These are phyloP conservation scores for Netelia virgata DNA, from an alignment of 2,888 invertebrate species.

Conservation along the genomic window DNA sequence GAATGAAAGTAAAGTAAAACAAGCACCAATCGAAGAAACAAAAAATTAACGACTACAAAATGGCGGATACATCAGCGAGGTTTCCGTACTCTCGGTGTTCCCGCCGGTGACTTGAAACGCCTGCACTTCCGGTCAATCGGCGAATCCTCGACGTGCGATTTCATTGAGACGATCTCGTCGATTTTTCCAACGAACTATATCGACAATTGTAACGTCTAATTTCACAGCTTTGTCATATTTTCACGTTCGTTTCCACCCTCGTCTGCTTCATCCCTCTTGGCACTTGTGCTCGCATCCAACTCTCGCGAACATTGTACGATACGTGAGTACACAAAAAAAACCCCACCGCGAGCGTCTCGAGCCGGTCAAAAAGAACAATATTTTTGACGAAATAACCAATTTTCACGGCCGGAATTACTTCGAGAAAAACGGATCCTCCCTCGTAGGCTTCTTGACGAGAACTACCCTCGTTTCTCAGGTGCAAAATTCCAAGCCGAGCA, in stretches of 20 bases:
- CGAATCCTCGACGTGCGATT: neutral
- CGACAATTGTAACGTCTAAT: neutral
- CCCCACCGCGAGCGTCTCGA: no score
- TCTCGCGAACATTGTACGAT: slow-evolving; percentile 51
- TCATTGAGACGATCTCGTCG: neutral
- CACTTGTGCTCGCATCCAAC: slow-evolving; percentile 68
- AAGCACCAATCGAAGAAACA: neutral
- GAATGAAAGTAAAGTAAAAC: neutral
- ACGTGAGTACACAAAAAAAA: neutral
- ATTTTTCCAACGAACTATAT: neutral
- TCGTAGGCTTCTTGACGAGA: neutral
- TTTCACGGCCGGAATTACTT: no score
- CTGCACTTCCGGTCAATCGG: neutral
- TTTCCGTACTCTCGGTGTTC: neutral
- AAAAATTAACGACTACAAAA: slow-evolving; percentile 11
- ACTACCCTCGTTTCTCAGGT: neutral
- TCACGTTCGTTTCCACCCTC: neutral
- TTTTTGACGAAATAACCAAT: neutral
- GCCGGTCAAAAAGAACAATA: neutral
- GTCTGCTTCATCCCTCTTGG: slow-evolving; percentile 39
- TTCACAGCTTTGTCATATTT: neutral
- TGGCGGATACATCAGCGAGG: slow-evolving; percentile 31
- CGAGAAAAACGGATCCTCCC: neutral
- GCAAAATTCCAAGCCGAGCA: neutral
- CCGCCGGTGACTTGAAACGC: slow-evolving; percentile 16